phyloP scores from a whole-genome alignment of 2,113 vertebrate genomes.

The Campylorhamphus procurvoides region DNA sequence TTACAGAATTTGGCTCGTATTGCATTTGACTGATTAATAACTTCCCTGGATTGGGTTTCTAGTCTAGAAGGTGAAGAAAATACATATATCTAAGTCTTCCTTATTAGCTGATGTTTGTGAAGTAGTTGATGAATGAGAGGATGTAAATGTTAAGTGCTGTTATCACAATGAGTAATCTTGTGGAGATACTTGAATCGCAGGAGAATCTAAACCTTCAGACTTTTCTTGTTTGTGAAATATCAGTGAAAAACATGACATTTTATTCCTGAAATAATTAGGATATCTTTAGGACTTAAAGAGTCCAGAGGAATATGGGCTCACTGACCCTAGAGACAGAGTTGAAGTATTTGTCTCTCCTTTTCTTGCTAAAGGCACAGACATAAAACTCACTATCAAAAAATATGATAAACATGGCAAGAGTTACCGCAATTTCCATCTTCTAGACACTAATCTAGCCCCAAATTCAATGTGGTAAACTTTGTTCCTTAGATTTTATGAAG shows the following conservation, averaged over 20 bases:
- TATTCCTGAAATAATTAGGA: background rate
- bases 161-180: background rate
- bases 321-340: background rate
- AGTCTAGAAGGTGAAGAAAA: constrained; percentile 10
- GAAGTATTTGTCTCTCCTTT: background rate
- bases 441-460: background rate
- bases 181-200: background rate
- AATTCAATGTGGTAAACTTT: background rate
- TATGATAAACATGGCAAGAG: background rate
- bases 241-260: background rate
- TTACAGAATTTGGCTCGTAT: fast-evolving
- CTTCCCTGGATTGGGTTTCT: constrained; percentile 14
- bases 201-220: background rate
- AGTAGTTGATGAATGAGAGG: background rate
- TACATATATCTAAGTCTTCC: background rate
- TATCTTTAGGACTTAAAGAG: background rate
- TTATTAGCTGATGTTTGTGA: background rate
- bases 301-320: background rate
- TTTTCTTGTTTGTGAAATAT: background rate
- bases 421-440: background rate
- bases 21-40: background rate
- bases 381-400: background rate
- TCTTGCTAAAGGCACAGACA: background rate
- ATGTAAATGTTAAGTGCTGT: background rate
- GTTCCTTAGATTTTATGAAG: background rate